Evolutionary conservation across 2,888 invertebrate species (phyloP).

Genomic region (Philereme vetulata): DNA sequence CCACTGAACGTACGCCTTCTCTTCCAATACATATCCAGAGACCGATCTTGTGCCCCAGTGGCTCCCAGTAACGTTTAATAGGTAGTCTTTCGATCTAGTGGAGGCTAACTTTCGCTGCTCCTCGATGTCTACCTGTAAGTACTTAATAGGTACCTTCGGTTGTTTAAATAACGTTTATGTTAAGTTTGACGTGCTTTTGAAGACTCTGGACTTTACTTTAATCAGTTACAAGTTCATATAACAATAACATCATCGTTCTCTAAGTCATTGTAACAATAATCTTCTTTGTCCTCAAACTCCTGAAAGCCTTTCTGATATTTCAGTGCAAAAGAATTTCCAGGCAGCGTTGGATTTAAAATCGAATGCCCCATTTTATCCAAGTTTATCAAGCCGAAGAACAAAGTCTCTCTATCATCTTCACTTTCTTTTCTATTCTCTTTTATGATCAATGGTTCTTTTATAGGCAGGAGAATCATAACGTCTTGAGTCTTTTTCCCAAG

Average conservation of each 20-base stretch:
- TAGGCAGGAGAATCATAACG: slow-evolving; percentile 64
- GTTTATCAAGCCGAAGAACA: slow-evolving; percentile 73
- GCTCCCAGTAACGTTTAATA: too few relatives aligned
- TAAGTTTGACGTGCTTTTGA: slow-evolving; percentile 4
- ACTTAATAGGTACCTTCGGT: too few relatives aligned
- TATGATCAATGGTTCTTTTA: slow-evolving; percentile 66
- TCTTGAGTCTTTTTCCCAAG: slow-evolving; percentile 60
- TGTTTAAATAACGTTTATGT: too few relatives aligned
- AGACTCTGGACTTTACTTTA: slow-evolving; percentile 11
- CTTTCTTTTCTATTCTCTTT: slow-evolving; percentile 41
- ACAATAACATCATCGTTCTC: slow-evolving; percentile 60
- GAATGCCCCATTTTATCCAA: slow-evolving; percentile 61
- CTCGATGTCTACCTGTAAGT: too few relatives aligned
- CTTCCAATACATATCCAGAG: too few relatives aligned
- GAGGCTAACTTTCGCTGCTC: too few relatives aligned
- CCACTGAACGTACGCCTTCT: too few relatives aligned
- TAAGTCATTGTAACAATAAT: slow-evolving; percentile 53
- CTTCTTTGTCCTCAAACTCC: slow-evolving; percentile 42
- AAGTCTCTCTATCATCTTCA: slow-evolving; percentile 46
- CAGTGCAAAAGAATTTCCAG: slow-evolving; percentile 68
- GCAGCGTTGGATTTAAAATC: slow-evolving; percentile 56
- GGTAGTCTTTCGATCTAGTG: too few relatives aligned
- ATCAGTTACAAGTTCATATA: slow-evolving; percentile 41
- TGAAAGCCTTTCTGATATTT: slow-evolving; percentile 74
- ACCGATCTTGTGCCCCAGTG: too few relatives aligned